Conservation (phyloP, 2,888 invertebrate species). For the Megalurothrips usitatus region DNA sequence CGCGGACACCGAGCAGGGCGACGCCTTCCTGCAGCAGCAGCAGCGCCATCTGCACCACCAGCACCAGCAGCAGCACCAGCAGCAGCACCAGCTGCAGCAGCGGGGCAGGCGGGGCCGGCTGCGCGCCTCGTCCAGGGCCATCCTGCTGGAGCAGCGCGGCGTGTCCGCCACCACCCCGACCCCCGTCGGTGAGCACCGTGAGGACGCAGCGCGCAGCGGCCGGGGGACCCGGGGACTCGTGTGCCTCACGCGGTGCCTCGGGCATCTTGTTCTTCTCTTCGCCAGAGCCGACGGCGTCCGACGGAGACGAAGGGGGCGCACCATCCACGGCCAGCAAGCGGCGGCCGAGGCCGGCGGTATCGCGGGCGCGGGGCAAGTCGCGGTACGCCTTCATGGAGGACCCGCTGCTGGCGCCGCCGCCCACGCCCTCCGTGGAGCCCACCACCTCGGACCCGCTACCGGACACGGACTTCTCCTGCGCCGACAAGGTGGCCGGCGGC, state of each 20-base stretch:
- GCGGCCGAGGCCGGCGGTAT: neutral
- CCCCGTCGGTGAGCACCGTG: neutral
- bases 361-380: neutral
- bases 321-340: neutral
- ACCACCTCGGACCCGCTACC: conserved; percentile 33
- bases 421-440: conserved; percentile 8
- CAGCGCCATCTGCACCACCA: neutral
- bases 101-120: neutral
- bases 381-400: conserved; percentile 12
- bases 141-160: conserved; percentile 5
- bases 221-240: too few species aligned
- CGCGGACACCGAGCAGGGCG: neutral
- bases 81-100: conserved; percentile 8
- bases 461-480: conserved; percentile 43
- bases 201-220: too few species aligned
- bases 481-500: conserved; percentile 44
- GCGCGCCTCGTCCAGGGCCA: conserved; percentile 20
- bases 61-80: neutral
- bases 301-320: neutral
- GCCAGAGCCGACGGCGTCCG: neutral
- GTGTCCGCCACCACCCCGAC: neutral
- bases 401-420: neutral
- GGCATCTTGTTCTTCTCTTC: too few species aligned
- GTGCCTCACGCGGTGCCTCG: too few species aligned
- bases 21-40: neutral